Evolutionary conservation across 2,113 vertebrate genomes (phyloP).

Genomic region (Pipra filicauda): DNA sequence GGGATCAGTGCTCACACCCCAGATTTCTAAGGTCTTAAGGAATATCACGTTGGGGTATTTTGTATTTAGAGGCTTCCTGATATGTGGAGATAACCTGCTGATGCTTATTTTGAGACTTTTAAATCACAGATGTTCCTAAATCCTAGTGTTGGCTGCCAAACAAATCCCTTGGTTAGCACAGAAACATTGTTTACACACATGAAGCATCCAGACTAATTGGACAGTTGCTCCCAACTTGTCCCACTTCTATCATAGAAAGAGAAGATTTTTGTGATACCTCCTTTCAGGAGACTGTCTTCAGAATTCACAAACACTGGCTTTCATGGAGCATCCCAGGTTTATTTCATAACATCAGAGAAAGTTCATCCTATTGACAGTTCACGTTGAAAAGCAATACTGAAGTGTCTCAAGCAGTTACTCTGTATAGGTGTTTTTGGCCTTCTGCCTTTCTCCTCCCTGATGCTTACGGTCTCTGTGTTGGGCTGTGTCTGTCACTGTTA

Average conservation of each 20-base stretch:
- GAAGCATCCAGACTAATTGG: background rate
- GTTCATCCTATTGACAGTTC: background rate
- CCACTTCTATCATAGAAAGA: background rate
- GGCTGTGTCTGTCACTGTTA: rapidly evolving
- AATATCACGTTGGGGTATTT: background rate
- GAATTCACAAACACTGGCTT: background rate
- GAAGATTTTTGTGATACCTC: background rate
- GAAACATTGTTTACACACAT: rapidly evolving
- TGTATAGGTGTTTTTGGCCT: background rate
- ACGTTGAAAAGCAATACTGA: background rate
- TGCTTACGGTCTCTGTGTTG: background rate
- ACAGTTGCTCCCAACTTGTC: background rate
- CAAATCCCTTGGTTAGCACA: background rate
- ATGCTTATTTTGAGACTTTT: background rate
- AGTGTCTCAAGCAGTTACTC: background rate
- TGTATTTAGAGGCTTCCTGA: background rate
- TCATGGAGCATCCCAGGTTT: background rate
- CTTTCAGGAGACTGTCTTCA: background rate
- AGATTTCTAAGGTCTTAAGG: background rate
- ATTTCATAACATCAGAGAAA: background rate
- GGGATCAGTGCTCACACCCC: background rate
- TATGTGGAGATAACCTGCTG: background rate
- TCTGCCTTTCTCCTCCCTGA: background rate
- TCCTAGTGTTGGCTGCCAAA: background rate
- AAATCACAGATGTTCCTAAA: background rate